phyloP scores from a whole-genome alignment of 2,113 vertebrate genomes.

The Ptilorrhoa leucosticta region DNA sequence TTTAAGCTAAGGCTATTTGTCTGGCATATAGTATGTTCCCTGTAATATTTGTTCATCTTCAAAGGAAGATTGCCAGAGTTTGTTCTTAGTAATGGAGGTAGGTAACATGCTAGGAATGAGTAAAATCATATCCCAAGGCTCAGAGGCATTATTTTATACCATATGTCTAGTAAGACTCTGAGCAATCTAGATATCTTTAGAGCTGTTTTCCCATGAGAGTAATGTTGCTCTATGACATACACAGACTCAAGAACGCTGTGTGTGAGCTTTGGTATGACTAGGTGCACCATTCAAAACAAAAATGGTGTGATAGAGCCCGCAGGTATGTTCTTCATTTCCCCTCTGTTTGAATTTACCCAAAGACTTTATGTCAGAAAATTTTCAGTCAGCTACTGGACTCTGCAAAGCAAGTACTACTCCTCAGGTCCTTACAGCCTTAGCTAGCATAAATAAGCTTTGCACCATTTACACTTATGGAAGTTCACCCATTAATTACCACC shows the following conservation, averaged over 20 bases:
- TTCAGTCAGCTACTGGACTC: neutral
- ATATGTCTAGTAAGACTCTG: neutral
- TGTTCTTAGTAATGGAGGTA: neutral
- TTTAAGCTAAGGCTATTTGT: neutral
- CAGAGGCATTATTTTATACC: neutral
- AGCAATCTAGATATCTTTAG: neutral
- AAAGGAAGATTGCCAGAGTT: neutral
- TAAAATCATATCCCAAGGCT: constrained; percentile 37
- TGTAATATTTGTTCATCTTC: constrained; percentile 26
- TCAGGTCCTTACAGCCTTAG: neutral
- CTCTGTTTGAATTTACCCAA: neutral
- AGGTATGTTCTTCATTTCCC: neutral
- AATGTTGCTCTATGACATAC: neutral
- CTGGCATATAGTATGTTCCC: neutral
- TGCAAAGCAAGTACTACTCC: neutral
- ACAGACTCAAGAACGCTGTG: neutral
- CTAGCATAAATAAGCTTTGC: neutral
- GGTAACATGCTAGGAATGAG: constrained; percentile 5
- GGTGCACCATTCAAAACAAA: neutral
- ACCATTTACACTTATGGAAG: neutral
- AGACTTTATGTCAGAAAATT: neutral
- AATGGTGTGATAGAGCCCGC: neutral
- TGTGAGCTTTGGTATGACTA: neutral
- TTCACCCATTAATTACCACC: neutral
- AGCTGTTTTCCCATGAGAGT: neutral